Conservation (phyloP, 2,113 vertebrate genomes). For the Suricata suricatta region DNA sequence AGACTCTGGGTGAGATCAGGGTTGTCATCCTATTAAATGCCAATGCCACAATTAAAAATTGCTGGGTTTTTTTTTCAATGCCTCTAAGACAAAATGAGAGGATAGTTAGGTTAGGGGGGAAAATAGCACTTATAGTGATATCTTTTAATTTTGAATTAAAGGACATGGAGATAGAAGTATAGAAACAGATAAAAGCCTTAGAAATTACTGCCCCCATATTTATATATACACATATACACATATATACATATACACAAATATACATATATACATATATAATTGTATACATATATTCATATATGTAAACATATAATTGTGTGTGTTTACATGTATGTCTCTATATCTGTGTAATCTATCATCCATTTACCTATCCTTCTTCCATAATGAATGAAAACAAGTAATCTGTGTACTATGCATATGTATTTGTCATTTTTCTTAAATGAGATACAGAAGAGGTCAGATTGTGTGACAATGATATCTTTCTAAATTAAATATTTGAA, state of each 20-base stretch:
- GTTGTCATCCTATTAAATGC: background rate
- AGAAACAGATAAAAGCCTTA: background rate
- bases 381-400: background rate
- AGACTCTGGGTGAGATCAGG: background rate
- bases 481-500: background rate
- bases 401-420: background rate
- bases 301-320: no score
- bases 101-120: background rate
- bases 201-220: background rate
- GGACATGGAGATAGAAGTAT: background rate
- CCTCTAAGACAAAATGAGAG: background rate
- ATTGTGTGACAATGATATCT: background rate
- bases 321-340: background rate
- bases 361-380: background rate
- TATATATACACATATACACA: background rate
- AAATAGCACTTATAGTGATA: background rate
- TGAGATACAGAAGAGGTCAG: background rate
- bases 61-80: background rate
- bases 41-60: background rate
- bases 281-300: background rate
- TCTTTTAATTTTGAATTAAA: background rate
- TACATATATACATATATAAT: no score
- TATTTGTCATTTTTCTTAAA: background rate
- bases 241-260: no score
- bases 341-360: background rate